These are phyloP conservation scores for Nephrotoma appendiculata DNA, from an alignment of 2,888 invertebrate species.

Conservation along the genomic window DNA sequence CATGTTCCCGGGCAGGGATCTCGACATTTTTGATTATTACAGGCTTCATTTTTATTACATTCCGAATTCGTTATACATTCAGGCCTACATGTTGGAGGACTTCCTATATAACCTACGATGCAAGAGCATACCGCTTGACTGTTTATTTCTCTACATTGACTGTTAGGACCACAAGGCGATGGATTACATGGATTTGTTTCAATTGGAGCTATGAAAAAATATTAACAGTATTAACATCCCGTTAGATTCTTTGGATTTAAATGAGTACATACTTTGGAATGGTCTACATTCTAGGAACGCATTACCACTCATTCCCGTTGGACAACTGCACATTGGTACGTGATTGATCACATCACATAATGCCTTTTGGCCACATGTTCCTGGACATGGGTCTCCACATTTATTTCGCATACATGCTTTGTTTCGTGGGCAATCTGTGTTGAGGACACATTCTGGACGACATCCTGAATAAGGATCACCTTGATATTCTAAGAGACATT, in stretches of 20 bases:
- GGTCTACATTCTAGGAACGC: conserved; percentile 50
- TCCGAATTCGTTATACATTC: conserved; percentile 57
- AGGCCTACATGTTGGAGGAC: conserved; percentile 58
- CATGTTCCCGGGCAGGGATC: conserved; percentile 54
- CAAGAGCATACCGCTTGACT: conserved; percentile 60
- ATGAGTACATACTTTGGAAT: conserved; percentile 28
- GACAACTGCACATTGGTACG: conserved; percentile 44
- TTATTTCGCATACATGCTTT: conserved; percentile 45
- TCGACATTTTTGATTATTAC: conserved; percentile 53
- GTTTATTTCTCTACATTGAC: conserved; percentile 55
- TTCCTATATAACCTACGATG: conserved; percentile 45
- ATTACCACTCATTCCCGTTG: conserved; percentile 48
- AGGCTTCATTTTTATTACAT: conserved; percentile 48
- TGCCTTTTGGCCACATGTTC: conserved; percentile 47
- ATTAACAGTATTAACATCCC: background rate
- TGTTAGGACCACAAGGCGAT: conserved; percentile 62
- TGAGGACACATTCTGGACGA: conserved; percentile 47
- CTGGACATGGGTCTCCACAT: conserved; percentile 44
- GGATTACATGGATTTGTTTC: conserved; percentile 38
- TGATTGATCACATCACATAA: conserved; percentile 42
- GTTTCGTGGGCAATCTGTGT: conserved; percentile 41
- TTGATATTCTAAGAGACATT: conserved; percentile 41
- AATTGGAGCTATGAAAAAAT: conserved; percentile 32
- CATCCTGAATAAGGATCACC: conserved; percentile 53
- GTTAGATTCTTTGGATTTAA: background rate